phyloP scores from a whole-genome alignment of 2,113 vertebrate species.

The Ellobius talpinus region DNA sequence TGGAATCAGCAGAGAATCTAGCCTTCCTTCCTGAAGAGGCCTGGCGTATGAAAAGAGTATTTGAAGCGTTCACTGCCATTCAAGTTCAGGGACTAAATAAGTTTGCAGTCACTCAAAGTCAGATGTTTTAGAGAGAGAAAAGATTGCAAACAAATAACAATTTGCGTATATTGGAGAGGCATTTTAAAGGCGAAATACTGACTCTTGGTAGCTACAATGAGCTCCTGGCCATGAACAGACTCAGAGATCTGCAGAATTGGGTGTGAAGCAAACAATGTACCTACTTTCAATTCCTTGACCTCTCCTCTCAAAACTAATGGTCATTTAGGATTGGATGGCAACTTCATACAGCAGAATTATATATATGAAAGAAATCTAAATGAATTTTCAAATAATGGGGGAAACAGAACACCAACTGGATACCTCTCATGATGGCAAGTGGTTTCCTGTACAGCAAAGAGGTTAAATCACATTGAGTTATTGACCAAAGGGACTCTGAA shows the following conservation, averaged over 20 bases:
- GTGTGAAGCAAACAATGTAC: not conserved
- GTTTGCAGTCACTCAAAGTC: conserved; percentile 58
- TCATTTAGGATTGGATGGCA: too few species aligned
- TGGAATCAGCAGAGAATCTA: conserved; percentile 57
- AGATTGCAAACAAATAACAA: conserved; percentile 34
- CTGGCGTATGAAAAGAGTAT: conserved; percentile 67
- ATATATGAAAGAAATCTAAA: not conserved
- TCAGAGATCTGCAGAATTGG: conserved; percentile 1
- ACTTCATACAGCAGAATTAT: not conserved
- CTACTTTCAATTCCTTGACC: not conserved
- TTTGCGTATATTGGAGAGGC: not conserved
- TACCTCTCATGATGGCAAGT: not conserved
- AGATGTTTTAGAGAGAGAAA: conserved; percentile 9
- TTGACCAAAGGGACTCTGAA: not conserved
- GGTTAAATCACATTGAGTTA: not conserved
- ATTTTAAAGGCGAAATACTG: conserved; percentile 45
- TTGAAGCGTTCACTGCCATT: conserved; percentile 65
- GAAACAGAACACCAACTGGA: not conserved
- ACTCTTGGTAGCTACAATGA: not conserved
- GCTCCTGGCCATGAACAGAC: not conserved
- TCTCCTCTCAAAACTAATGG: not conserved
- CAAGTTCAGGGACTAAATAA: conserved; percentile 70
- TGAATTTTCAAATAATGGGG: not conserved
- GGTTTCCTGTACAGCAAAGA: not conserved
- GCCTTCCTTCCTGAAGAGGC: not conserved